Evolutionary conservation across 2,113 vertebrate species (phyloP).

Genomic region (Cynopterus brachyotis): DNA sequence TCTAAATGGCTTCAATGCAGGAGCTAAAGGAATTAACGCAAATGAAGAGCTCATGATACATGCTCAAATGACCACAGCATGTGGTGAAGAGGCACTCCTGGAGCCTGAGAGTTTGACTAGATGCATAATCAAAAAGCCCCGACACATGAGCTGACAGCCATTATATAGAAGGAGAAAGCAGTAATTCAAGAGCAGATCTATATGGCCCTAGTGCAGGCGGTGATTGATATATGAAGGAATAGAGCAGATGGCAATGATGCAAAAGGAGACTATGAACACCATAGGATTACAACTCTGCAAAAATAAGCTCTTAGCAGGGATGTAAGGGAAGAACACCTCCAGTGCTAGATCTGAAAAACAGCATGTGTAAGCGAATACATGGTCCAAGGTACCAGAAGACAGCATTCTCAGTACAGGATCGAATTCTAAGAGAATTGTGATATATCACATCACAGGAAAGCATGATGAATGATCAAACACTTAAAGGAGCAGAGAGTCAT

Average conservation of each 20-base stretch:
- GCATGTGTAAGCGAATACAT: neutral
- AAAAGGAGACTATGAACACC: neutral
- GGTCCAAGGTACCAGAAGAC: neutral
- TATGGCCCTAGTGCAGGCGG: neutral
- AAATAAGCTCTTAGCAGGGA: neutral
- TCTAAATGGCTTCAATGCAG: neutral
- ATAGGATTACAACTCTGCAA: neutral
- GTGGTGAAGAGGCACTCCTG: neutral
- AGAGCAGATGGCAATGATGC: neutral
- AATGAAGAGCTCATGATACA: neutral
- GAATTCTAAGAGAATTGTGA: neutral
- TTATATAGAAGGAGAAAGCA: neutral
- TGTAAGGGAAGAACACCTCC: neutral
- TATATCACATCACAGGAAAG: neutral
- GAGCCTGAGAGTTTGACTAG: neutral
- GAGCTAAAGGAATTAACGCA: neutral
- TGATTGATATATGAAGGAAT: neutral
- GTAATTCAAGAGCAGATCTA: neutral
- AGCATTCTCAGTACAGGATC: neutral
- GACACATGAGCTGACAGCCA: neutral
- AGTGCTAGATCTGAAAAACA: neutral
- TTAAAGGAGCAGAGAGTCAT: neutral
- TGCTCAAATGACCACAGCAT: neutral
- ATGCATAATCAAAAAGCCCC: neutral
- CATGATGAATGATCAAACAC: slow-evolving; percentile 1